A percentile compares a stretch with the other conserved stretches of the same genome.
Conservation (phyloP, 2,888 invertebrate genomes). For the Galerucella calmariensis region DNA sequence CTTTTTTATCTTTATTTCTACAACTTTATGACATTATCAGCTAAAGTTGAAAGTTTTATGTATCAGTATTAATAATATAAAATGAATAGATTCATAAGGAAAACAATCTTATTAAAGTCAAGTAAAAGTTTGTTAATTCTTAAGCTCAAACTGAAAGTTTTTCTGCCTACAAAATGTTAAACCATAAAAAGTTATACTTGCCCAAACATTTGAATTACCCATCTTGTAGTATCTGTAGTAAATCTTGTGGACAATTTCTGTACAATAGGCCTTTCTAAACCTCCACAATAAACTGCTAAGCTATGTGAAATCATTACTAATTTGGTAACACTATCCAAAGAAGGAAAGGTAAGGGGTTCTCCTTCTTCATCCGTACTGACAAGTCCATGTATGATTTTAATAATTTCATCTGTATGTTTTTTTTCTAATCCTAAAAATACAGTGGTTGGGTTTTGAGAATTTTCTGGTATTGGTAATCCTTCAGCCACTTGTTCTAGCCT, state of each 20-base stretch:
- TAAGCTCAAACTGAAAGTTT: slow-evolving; percentile 7
- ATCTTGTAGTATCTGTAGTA: slow-evolving; percentile 86
- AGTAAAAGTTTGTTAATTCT: background rate
- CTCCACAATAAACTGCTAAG: slow-evolving; percentile 87
- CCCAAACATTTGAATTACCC: slow-evolving; percentile 90
- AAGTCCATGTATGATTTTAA: slow-evolving; percentile 70
- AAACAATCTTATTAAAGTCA: no score
- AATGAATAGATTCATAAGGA: no score
- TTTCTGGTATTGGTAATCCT: slow-evolving; percentile 55
- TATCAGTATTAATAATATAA: no score
- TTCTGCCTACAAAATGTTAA: background rate
- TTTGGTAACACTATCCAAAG: slow-evolving; percentile 73
- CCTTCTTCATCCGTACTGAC: slow-evolving; percentile 74
- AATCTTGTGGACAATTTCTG: slow-evolving; percentile 84
- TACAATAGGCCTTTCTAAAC: slow-evolving; percentile 81
- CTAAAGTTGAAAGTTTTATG: no score
- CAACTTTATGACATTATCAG: no score
- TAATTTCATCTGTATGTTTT: slow-evolving; percentile 68
- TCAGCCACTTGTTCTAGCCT: slow-evolving; percentile 64
- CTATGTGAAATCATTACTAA: slow-evolving; percentile 87
- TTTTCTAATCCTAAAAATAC: slow-evolving; percentile 63
- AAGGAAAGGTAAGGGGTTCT: slow-evolving; percentile 70
- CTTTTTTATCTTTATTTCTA: no score
- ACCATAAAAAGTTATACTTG: slow-evolving; percentile 57
- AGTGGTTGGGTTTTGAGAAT: slow-evolving; percentile 56